Evolutionary conservation across 2,888 invertebrate species (phyloP).

Genomic region (Melipona bicolor): DNA sequence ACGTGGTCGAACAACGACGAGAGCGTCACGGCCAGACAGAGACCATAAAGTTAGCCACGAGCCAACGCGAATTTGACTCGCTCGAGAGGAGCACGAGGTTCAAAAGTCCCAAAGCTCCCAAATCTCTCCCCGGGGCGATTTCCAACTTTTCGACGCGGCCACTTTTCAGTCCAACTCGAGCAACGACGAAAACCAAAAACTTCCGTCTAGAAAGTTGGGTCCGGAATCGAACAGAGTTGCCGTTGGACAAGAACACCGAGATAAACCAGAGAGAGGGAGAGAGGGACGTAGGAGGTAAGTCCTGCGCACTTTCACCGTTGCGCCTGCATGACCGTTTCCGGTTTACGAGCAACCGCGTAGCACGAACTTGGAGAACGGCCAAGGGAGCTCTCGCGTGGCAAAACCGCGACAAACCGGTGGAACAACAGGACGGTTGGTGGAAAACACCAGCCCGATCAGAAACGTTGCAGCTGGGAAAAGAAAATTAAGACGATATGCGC

Average conservation of each 20-base stretch:
- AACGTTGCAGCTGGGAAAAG: too few species aligned
- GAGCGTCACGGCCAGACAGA: neutral
- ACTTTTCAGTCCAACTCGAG: slow-evolving; percentile 20
- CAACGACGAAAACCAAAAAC: slow-evolving; percentile 5
- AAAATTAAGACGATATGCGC: slow-evolving; percentile 33
- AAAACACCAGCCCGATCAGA: slow-evolving; percentile 5
- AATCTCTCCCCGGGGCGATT: neutral
- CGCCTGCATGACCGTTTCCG: slow-evolving; percentile 31
- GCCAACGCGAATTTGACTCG: neutral
- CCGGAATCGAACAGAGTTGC: neutral
- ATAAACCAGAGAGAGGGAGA: neutral
- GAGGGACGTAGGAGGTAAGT: too few species aligned
- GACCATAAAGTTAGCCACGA: neutral
- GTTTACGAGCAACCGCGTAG: neutral
- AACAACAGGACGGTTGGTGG: neutral
- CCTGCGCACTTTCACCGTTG: slow-evolving; percentile 6
- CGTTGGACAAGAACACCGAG: neutral
- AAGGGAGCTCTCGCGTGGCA: slow-evolving; percentile 20
- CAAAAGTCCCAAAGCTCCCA: neutral
- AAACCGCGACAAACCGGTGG: slow-evolving; percentile 17
- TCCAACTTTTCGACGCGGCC: slow-evolving; percentile 10
- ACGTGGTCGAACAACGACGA: neutral
- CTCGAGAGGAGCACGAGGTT: neutral
- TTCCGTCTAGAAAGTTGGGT: neutral
- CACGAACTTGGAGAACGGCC: slow-evolving; percentile 42